Conservation (phyloP, 2,797 vertebrate species). For the Lutra lutra region DNA sequence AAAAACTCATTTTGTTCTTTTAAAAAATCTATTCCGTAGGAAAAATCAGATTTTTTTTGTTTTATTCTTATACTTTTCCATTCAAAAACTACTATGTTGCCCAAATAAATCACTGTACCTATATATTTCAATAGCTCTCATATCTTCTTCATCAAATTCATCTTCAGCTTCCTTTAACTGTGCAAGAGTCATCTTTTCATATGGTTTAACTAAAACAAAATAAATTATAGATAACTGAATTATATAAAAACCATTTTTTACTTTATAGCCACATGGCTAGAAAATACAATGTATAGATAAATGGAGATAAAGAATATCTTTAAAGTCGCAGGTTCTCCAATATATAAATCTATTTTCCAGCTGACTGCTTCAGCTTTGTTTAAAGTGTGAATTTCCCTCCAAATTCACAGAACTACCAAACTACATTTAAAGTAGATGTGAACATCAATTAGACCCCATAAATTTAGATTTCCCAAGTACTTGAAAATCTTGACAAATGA, state of each 20-base stretch:
- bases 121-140: constrained; percentile 83
- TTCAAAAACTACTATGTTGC: not conserved
- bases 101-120: constrained; percentile 73
- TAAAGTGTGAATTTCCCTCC: not conserved
- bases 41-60: not conserved
- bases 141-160: constrained; percentile 85
- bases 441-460: constrained; percentile 36
- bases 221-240: constrained; percentile 21
- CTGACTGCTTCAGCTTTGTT: constrained; percentile 1
- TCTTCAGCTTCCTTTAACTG: constrained; percentile 83
- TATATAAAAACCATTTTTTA: constrained; percentile 47
- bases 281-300: constrained; percentile 17
- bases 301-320: constrained; percentile 19
- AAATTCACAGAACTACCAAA: constrained; percentile 31
- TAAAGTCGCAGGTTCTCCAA: not conserved
- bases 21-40: not conserved
- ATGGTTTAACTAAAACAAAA: constrained; percentile 81
- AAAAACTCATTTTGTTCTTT: constrained; percentile 48
- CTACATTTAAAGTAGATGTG: not conserved
- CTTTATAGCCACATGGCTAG: not conserved
- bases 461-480: not conserved
- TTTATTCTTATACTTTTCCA: not conserved
- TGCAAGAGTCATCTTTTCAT: constrained; percentile 83
- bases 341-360: not conserved
- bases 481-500: not conserved